Evolutionary conservation across 2,113 vertebrate genomes (phyloP), one percentile per base, ranked within the genome.

Genomic region (Apistogramma diplotaenia): DNA sequence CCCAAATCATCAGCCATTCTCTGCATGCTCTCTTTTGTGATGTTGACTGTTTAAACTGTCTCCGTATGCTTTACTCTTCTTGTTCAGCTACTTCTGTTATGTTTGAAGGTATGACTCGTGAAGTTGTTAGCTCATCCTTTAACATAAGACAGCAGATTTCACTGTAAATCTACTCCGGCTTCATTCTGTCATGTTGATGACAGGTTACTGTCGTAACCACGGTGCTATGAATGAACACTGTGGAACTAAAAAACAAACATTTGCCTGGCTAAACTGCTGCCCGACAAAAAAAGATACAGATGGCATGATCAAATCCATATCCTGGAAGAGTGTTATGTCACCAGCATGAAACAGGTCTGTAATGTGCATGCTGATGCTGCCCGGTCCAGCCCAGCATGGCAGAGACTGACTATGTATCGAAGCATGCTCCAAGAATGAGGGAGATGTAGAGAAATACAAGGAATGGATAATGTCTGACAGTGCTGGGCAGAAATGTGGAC

Each of bases 331-430:
- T 79, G 78, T 89, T 81, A 27, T 83, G 79, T 83, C 80, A 53
- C 70, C 76, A 57, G 82, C 25, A 31, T 79, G 79, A 56, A 37
- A 67, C 78, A 82, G 73, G 61, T 73, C 53, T 87, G 89, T 80
- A 61, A 89, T 76, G 84, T 92, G 94, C 94, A 95, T 94, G 93
- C 73, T 87, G 83, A 85, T 81, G 86, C 89, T 90, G 88, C 80
- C 85, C 90, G 82, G 90, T 62, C 78, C 86, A 83, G 90, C 59
- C 78, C 86, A 75, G 90, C 93, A 93, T 94, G 93, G 81, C 89
- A 81, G 76, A 81, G 76, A 74, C 81, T 87, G 86, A 89, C 73
- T 82, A 80, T 43, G 67, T 83, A 11, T 58, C 76, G 89, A 84
- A 89, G 93, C 93, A 95, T 94, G 94, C 84, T 92, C 75, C 29